phyloP scores from a whole-genome alignment of 1,140 invertebrate genomes.

The Drosophila ercepeae region DNA sequence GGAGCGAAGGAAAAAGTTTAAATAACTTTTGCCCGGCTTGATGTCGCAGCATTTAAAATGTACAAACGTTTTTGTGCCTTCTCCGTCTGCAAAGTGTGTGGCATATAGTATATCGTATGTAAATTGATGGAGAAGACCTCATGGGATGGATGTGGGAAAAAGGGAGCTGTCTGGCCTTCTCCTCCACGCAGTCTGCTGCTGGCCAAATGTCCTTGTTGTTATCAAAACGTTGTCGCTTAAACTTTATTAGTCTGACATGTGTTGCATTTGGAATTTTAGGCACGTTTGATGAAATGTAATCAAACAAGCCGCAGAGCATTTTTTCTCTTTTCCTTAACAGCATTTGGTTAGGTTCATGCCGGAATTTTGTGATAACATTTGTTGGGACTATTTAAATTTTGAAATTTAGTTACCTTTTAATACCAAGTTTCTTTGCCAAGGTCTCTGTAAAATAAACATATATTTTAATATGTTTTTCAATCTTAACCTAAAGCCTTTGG shows the following conservation, averaged over 20 bases:
- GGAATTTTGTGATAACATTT: neutral
- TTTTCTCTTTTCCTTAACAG: conserved; percentile 7
- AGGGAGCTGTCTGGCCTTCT: conserved; percentile 16
- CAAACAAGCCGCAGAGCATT: conserved; percentile 56
- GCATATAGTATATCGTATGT: conserved; percentile 27
- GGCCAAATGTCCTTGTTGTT: conserved; percentile 22
- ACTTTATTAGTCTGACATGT: conserved; percentile 73
- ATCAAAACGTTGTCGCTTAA: conserved; percentile 61
- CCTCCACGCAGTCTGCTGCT: conserved; percentile 13
- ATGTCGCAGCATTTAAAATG: conserved; percentile 60
- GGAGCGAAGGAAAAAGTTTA: conserved; percentile 40
- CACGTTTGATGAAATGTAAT: conserved; percentile 72
- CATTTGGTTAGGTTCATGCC: neutral
- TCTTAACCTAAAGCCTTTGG: no score
- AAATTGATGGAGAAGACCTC: conserved; percentile 18
- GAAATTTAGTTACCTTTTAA: no score
- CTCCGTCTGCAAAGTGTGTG: neutral
- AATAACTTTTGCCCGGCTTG: conserved; percentile 52
- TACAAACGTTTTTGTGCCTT: conserved; percentile 29
- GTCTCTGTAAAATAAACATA: no score
- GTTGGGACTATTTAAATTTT: neutral
- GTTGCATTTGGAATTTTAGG: conserved; percentile 60
- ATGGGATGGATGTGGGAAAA: neutral
- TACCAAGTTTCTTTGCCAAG: no score
- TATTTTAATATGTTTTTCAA: no score